Evolutionary conservation across 1,140 invertebrate species (phyloP).

Genomic region (Hyphantria cunea): DNA sequence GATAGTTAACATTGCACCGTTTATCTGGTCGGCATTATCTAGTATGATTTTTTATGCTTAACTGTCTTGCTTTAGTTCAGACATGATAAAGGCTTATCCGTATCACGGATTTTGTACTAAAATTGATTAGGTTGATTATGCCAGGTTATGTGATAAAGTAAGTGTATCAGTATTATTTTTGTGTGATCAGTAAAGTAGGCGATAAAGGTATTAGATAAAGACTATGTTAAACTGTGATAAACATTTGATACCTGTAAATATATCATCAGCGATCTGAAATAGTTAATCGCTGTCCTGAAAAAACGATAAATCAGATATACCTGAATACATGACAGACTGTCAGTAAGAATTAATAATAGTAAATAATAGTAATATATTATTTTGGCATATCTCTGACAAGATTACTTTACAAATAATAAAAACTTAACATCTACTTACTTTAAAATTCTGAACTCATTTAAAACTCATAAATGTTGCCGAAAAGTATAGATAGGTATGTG

Average conservation of each 20-base stretch:
- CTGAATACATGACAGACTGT: neutral
- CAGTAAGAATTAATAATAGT: too few relatives aligned
- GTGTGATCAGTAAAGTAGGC: conserved; percentile 51
- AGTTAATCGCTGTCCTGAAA: conserved; percentile 34
- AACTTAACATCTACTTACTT: too few relatives aligned
- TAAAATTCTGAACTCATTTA: too few relatives aligned
- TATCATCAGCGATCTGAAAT: conserved; percentile 32
- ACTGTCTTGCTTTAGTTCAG: conserved; percentile 40
- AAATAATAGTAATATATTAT: too few relatives aligned
- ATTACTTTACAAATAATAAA: too few relatives aligned
- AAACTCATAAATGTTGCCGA: too few relatives aligned
- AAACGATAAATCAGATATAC: conserved; percentile 28
- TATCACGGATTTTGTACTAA: conserved; percentile 42
- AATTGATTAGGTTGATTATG: conserved; percentile 60
- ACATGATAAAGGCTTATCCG: conserved; percentile 41
- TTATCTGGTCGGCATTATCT: conserved; percentile 33
- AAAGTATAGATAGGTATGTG: too few relatives aligned
- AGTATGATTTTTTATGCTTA: conserved; percentile 36
- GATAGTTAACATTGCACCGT: conserved; percentile 33
- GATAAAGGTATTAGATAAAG: conserved; percentile 40
- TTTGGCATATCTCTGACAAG: too few relatives aligned
- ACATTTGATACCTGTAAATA: conserved; percentile 26
- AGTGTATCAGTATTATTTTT: conserved; percentile 44
- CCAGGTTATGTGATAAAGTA: conserved; percentile 38
- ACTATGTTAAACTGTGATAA: conserved; percentile 37